Base-by-base conservation (phyloP, 2,888 invertebrate genomes). In the Eurois occulta region DNA sequence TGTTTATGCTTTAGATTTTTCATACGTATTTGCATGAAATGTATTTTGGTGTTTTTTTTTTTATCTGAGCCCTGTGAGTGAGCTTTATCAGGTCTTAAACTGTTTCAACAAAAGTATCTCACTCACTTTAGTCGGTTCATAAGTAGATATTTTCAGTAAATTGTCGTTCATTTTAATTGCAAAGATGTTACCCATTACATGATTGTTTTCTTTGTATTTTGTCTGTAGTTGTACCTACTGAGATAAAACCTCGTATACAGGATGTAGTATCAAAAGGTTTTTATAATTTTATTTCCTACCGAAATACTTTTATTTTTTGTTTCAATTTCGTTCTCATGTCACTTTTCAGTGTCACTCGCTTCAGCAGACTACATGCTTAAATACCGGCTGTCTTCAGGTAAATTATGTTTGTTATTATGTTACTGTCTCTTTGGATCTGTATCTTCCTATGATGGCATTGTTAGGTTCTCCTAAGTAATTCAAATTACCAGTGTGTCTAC, bases 201-300 rank as follows among this genome's bases (percentile, higher is more conserved):
- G 62, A 24, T 41, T 41, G 13, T 77, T 77, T 77, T 77, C 0
- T 32, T 41, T 32, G 18, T 46, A n/a, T 46, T 75, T 75, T 43
- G 5, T 72, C 5, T 72, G 2, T 18, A n/a, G 18, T 18, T 32
- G 6, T 43, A 16, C 4, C 4, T 28, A 35, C 32, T 46, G 7
- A 28, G 46, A 43, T 35, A 18, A 69, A 16, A 24, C 11, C 7
- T 32, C 21, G 21, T 32, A 24, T 32, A 46, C 6, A 46, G 46
- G 41, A 1, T 41, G 41, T 41, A 41, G 52, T 52, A 24, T 24
- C 24, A 72, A 18, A 1, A 8, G 5, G 4, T 21, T 65, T 67
- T 41, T 16, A 13, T 28, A 8, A 35, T 66, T 21, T 21, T 8
- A 16, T 28, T 65, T 28, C 8, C 24, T 13, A 32, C 16, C 2